A percentile compares a stretch with the other conserved stretches of the same genome.
Conservation (phyloP, 1,140 invertebrate species). For the Pogonomyrmex californicus region DNA sequence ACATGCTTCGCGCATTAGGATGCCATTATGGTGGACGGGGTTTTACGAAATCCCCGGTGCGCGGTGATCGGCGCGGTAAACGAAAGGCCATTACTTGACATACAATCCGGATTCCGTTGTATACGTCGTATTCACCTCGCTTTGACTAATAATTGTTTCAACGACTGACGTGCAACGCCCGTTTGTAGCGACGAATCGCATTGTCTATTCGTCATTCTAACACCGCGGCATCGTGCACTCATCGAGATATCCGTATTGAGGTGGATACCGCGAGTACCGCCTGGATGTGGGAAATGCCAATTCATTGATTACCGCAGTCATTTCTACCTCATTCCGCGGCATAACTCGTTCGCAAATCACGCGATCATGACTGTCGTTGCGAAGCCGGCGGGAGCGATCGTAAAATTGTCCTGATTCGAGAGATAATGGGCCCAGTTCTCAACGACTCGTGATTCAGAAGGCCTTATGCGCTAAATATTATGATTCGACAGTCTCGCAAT, state of each 20-base stretch:
- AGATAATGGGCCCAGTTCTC: neutral
- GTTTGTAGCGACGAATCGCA: slow-evolving; percentile 20
- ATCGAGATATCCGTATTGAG: slow-evolving; percentile 62
- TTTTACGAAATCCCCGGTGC: slow-evolving; percentile 54
- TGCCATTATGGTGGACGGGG: slow-evolving; percentile 6
- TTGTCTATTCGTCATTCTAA: slow-evolving; percentile 73
- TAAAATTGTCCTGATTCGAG: slow-evolving; percentile 17
- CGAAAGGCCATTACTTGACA: slow-evolving; percentile 46
- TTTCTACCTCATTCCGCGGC: slow-evolving; percentile 63
- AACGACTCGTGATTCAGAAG: neutral
- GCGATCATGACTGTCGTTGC: slow-evolving; percentile 50
- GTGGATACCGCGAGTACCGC: slow-evolving; percentile 37
- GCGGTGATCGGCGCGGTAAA: slow-evolving; percentile 24
- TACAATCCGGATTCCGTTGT: slow-evolving; percentile 26
- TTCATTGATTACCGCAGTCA: slow-evolving; percentile 75
- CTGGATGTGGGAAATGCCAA: slow-evolving; percentile 78
- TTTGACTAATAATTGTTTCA: slow-evolving; percentile 72
- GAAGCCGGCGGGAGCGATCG: slow-evolving; percentile 14
- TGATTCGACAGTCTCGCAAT: neutral
- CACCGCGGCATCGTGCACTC: slow-evolving; percentile 60
- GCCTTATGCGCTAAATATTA: neutral
- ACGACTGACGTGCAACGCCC: slow-evolving; percentile 50
- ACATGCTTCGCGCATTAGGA: slow-evolving; percentile 59
- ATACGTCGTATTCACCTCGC: slow-evolving; percentile 25
- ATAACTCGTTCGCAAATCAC: slow-evolving; percentile 67